These are phyloP conservation scores for Strix occidentalis DNA, from an alignment of 2,797 vertebrate species.

Conservation along the genomic window DNA sequence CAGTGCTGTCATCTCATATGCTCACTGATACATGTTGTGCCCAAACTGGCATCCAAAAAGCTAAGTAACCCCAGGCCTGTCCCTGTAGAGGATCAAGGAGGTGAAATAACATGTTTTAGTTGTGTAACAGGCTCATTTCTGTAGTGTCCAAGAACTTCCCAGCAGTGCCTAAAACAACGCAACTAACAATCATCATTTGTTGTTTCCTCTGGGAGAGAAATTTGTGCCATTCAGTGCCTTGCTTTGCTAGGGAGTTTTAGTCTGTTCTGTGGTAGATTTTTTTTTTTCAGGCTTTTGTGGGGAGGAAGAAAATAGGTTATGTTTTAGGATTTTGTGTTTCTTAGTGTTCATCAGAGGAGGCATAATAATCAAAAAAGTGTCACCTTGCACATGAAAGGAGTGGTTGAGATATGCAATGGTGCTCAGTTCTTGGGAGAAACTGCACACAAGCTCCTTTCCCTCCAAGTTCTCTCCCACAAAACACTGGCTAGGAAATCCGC, in stretches of 20 bases:
- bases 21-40: not conserved
- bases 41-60: not conserved
- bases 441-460: not conserved
- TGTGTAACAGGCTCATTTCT: not conserved
- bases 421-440: not conserved
- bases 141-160: not conserved
- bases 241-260: not conserved
- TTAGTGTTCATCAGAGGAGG: not conserved
- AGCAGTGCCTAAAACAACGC: not conserved
- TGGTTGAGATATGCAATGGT: not conserved
- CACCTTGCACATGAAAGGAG: not conserved
- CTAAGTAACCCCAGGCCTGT: not conserved
- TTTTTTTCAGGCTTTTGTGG: not conserved
- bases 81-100: not conserved
- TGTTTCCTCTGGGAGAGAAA: not conserved
- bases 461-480: not conserved
- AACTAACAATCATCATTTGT: not conserved
- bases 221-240: not conserved
- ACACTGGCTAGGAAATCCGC: not conserved
- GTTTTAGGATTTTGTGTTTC: not conserved
- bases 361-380: not conserved
- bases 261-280: not conserved
- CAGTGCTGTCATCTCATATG: not conserved
- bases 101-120: not conserved
- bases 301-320: not conserved